Evolutionary conservation across 2,113 vertebrate genomes (phyloP), one percentile per base, ranked within the genome.

Genomic region (Dissostichus mawsoni): DNA sequence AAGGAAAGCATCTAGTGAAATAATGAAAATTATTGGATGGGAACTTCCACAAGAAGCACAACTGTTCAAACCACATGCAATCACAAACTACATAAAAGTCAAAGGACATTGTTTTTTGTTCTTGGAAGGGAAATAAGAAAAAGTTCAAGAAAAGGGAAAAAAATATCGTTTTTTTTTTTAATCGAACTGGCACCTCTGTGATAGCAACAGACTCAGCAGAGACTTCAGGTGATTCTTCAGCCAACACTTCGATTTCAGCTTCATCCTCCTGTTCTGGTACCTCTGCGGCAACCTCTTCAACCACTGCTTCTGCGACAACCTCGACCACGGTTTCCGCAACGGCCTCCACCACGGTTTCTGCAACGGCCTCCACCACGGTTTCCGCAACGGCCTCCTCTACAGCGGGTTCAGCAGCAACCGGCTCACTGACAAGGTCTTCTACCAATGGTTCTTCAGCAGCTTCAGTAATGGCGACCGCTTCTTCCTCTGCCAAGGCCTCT

Each of bases 141-240:
- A 69, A 8, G 36, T 41, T 41, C 1, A 41, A 41, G 36, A 41
- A 41, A 41, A 17, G 11, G 11, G 4, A 61, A 13, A 10, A 18
- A 16, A 44, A 20, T 44, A 51, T 1, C 33, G 41, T 11, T 63
- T 13, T 33, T 16, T 55, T 16, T 63, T 13, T 36, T 12, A 11
- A 23, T 70, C 3, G 29, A 12, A 16, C 64, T 8, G 2, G 78
- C 84, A 91, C 92, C 91, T 91, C 74, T 86, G 67, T 25, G n/a
- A 69, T 13, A 12, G 80, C 23, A 33, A 72, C 29, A 5, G 79
- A 18, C 63, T 84, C 81, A 9, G 80, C 80, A 5, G 41, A 29
- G 8, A 72, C 69, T 57, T 78, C 69, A 4, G 74, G 14, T 47
- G 55, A 25, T 0, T 61, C 66, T 74, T 87, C 74, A 18, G 18